phyloP scores from a whole-genome alignment of 2,888 invertebrate genomes.

The Cataglyphis cursor region DNA sequence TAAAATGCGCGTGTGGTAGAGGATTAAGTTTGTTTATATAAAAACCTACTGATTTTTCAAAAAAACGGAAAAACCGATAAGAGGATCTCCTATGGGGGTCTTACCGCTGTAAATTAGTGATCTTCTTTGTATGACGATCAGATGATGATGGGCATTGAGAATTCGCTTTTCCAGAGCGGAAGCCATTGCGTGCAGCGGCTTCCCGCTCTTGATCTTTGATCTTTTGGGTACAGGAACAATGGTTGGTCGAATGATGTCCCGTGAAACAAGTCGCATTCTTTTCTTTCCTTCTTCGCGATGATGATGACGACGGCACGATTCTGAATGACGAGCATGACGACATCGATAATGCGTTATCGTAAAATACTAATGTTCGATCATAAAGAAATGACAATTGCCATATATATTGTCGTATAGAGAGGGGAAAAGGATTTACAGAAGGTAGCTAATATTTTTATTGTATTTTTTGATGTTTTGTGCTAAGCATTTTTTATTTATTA shows the following conservation, averaged over 20 bases:
- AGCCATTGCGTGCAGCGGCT: constrained; percentile 42
- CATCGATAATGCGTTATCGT: constrained; percentile 81
- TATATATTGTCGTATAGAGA: constrained; percentile 66
- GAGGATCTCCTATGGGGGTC: not conserved
- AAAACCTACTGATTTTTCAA: not conserved
- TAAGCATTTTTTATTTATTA: too few species aligned
- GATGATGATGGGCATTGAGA: constrained; percentile 56
- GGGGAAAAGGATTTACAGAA: too few species aligned
- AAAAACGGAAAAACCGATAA: not conserved
- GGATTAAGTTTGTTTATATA: not conserved
- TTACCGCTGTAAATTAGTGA: constrained; percentile 78
- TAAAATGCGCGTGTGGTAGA: not conserved
- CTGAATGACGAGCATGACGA: constrained; percentile 83
- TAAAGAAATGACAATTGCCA: constrained; percentile 77
- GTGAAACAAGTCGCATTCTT: constrained; percentile 58
- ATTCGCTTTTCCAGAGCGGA: constrained; percentile 29
- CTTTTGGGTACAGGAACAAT: constrained; percentile 58
- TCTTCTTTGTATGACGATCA: constrained; percentile 80
- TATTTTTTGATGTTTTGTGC: too few species aligned
- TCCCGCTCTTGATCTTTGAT: constrained; percentile 50
- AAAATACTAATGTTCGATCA: constrained; percentile 86
- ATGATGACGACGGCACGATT: constrained; percentile 41
- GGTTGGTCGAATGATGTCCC: constrained; percentile 50
- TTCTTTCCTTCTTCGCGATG: not conserved
- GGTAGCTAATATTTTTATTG: too few species aligned